Evolutionary conservation across 2,797 vertebrate species (phyloP), one percentile per base, ranked within the genome.

Genomic region (Hoplostethus atlanticus): DNA sequence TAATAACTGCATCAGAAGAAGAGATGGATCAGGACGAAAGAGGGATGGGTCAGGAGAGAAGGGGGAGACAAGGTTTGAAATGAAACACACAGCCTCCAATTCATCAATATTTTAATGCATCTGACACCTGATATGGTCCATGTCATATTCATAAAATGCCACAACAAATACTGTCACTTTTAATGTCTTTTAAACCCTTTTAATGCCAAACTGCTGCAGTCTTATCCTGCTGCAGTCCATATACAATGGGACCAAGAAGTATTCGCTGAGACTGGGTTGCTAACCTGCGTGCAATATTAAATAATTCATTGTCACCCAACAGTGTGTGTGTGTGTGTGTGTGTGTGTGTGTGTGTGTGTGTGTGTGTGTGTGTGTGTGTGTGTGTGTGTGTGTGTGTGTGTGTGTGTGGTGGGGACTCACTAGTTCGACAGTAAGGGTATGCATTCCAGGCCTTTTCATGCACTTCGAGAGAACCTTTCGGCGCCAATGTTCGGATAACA

Each of bases 391-490:
- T 40, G 3, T 28, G 38, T 38, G 42, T 52, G 58, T 15, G 13
- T 40, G 44, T n/a, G 5, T 40, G 30, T 12, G 9, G 7, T 15
- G 40, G 51, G 11, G 8, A 93, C 96, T 95, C 89, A 99, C 98
- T 90, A 0, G 98, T 99, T 91, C 94, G 93, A 90, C 98, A 99
- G 89, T 97, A 99, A 4, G 98, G 98, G 82, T 98, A 99, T 28
- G 98, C 98, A 64, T 99, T 99, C 98, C 98, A 99, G 9, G 98
- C 98, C 90, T 98, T 93, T 90, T 99, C 98, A 0, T 99, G 96
- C 61, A 99, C 92, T 80, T 95, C 95, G 17, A 99, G 94, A 68
- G 97, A 93, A 82, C 94, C 94, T 85, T 96, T 94, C 0, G 98
- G 98, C 54, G 97, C 97, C 60, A 99, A n/a, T 84, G 91, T 76